phyloP scores from a whole-genome alignment of 2,797 vertebrate genomes.

The Dermochelys coriacea region DNA sequence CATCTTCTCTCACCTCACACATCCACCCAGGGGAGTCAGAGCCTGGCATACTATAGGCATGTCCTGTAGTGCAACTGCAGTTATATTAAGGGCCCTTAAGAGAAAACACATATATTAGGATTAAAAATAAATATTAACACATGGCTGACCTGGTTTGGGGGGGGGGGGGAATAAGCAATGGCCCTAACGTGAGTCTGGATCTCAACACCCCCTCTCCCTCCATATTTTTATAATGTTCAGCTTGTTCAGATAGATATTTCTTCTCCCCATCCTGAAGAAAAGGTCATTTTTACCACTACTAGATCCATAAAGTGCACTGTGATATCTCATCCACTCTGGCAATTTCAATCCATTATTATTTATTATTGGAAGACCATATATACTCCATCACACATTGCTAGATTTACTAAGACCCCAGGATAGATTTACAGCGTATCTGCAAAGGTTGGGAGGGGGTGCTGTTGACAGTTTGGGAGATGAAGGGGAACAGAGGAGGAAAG shows the following conservation, averaged over 20 bases:
- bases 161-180: background rate
- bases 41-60: background rate
- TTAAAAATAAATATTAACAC: background rate
- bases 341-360: background rate
- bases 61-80: background rate
- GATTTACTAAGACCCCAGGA: background rate
- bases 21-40: background rate
- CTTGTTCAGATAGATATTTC: background rate
- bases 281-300: background rate
- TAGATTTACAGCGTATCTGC: background rate
- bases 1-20: background rate
- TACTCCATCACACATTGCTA: background rate
- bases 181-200: background rate
- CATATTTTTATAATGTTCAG: background rate
- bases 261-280: background rate
- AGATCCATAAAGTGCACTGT: background rate
- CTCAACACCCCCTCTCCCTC: background rate
- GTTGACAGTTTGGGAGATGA: background rate
- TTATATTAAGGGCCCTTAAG: background rate
- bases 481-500: background rate
- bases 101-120: background rate
- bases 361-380: background rate
- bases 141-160: background rate
- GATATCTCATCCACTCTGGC: background rate
- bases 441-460: background rate